Base-by-base conservation (phyloP, 1,140 invertebrate genomes). In the Aphelinus certus region DNA sequence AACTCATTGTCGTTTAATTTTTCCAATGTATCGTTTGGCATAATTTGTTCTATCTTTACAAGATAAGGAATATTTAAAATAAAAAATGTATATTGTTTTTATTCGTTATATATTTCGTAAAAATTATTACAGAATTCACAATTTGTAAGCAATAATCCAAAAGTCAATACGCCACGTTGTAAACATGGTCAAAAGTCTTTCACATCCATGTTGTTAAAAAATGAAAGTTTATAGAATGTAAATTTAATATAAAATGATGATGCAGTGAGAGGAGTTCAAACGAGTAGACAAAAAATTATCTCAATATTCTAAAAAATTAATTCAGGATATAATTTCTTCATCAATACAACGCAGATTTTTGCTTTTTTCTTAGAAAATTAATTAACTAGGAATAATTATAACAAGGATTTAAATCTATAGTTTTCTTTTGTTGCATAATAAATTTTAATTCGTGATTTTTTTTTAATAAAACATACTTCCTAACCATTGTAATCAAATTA, bases 71-170 rank as follows among this genome's bases (percentile, higher is more conserved):
- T 26, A 26, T 26, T 26, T 26, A 0, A 26, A 26, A 26, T 26
- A 26, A 26, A 26, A 26, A 26, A 26, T 26, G 48, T 49, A 64
- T 10, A 60, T 60, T n/a, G 56, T 45, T 56, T 67, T 43, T 56
- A 3, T 45, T 43, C 58, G 47, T 58, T 58, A 45, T 62, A 56
- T 73, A 42, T 73, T 73, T 73, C 7, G 7, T 68, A 73, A 68
- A 68, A 73, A 68, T 62, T 42, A 73, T 62, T 73, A 68, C 64
- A 73, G 42, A 55, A 62, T 67, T 68, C 42, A 3, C 61, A 73
- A n/a, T 73, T 10, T 61, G 3, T 43, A 9, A 10, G 46, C 1
- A 73, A 68, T 43, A 68, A n/a, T 62, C 48, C 58, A 55, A 55
- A 26, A 73, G 45, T 62, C 53, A 26, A 67, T 73, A 51, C 26